phyloP scores from a whole-genome alignment of 2,113 vertebrate species.

The Glaucomys volans region DNA sequence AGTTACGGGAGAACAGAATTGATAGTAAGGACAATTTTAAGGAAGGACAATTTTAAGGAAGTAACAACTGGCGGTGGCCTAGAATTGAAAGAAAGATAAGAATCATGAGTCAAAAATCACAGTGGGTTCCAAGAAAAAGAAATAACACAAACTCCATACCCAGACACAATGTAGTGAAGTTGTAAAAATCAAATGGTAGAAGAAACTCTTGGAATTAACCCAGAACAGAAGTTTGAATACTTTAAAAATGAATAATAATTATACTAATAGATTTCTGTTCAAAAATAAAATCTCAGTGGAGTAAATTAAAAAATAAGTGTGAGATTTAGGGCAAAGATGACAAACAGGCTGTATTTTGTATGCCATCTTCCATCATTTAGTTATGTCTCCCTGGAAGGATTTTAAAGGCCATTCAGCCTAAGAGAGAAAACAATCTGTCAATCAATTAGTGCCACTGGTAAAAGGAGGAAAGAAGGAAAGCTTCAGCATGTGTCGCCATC shows the following conservation, averaged over 20 bases:
- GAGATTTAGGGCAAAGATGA: not conserved
- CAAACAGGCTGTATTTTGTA: not conserved
- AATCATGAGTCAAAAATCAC: not conserved
- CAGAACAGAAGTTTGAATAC: not conserved
- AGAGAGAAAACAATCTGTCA: not conserved
- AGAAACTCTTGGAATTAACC: not conserved
- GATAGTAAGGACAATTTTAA: not conserved
- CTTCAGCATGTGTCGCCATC: too few relatives aligned
- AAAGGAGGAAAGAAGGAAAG: not conserved
- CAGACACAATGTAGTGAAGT: not conserved
- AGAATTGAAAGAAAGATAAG: not conserved
- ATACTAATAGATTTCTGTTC: not conserved
- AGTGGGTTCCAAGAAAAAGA: not conserved
- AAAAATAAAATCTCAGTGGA: not conserved
- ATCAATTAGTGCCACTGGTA: not conserved
- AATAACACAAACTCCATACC: not conserved
- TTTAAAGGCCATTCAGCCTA: not conserved
- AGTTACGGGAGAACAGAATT: not conserved
- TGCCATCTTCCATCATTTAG: not conserved
- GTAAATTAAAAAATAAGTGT: not conserved
- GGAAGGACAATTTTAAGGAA: not conserved
- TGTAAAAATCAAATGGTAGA: not conserved
- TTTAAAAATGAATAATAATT: constrained; percentile 28
- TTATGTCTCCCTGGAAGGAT: not conserved
- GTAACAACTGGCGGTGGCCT: not conserved